phyloP scores from a whole-genome alignment of 2,888 invertebrate species.

The Philereme transversata region DNA sequence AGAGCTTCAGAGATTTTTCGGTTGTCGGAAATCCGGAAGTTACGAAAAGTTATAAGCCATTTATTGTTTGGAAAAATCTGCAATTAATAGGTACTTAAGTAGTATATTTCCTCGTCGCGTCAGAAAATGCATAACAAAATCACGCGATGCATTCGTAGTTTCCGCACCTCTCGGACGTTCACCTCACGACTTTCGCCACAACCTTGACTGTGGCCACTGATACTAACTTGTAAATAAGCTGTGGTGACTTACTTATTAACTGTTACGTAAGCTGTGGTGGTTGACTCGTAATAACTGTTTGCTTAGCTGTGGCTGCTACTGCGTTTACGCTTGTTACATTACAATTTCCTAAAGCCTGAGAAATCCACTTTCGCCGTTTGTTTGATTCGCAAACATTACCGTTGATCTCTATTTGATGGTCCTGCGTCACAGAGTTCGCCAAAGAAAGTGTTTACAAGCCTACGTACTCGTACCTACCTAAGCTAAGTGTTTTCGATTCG shows the following conservation, averaged over 20 bases:
- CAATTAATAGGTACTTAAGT: too few relatives aligned
- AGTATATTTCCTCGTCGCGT: constrained; percentile 21
- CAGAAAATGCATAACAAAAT: constrained; percentile 36
- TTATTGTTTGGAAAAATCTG: too few relatives aligned
- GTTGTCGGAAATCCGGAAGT: too few relatives aligned
- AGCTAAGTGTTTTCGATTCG: too few relatives aligned
- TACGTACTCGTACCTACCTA: too few relatives aligned
- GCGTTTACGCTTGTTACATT: constrained; percentile 52
- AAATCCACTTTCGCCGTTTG: constrained; percentile 76
- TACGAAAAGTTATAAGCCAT: too few relatives aligned
- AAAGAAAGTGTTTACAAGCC: constrained; percentile 10
- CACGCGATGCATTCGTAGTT: constrained; percentile 47
- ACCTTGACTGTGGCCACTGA: constrained; percentile 69
- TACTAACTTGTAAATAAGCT: constrained; percentile 27
- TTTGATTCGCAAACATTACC: constrained; percentile 44
- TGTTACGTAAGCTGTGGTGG: constrained; percentile 34
- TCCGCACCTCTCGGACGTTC: constrained; percentile 53
- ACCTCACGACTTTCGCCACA: constrained; percentile 77
- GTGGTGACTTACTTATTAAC: constrained; percentile 11
- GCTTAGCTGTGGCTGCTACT: constrained; percentile 37
- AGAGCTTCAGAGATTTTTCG: too few relatives aligned
- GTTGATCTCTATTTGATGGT: constrained; percentile 37
- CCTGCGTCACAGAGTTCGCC: constrained; percentile 30
- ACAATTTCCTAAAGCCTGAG: constrained; percentile 69
- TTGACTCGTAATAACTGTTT: constrained; percentile 3